These are phyloP conservation scores for Sesamia inferens DNA, from an alignment of 2,888 invertebrate genomes.

Conservation along the genomic window DNA sequence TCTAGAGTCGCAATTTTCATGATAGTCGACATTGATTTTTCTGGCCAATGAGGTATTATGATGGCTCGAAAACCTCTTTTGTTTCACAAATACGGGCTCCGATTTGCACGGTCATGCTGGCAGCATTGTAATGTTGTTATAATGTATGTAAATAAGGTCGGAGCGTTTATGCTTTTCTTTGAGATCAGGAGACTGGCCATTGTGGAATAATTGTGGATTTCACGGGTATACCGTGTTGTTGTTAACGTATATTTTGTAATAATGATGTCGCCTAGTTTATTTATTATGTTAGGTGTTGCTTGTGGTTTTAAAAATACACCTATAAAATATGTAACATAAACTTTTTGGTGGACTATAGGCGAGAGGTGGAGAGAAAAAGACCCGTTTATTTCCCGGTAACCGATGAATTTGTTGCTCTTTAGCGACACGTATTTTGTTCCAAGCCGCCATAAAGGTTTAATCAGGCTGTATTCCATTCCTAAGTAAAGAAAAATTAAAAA, in stretches of 20 bases:
- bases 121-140: constrained; percentile 38
- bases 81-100: constrained; percentile 16
- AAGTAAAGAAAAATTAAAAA: too few relatives aligned
- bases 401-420: too few relatives aligned
- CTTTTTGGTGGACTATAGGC: too few relatives aligned
- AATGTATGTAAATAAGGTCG: constrained; percentile 74
- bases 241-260: constrained; percentile 12
- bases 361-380: too few relatives aligned
- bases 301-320: neutral
- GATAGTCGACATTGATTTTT: neutral
- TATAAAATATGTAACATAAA: too few relatives aligned
- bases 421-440: too few relatives aligned
- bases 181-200: constrained; percentile 55
- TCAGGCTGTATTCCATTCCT: too few relatives aligned
- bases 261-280: constrained; percentile 9
- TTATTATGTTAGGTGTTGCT: neutral
- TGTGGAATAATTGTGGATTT: constrained; percentile 65
- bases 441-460: too few relatives aligned
- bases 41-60: neutral
- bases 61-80: constrained; percentile 22
- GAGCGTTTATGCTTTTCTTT: constrained; percentile 59
- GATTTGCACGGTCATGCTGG: constrained; percentile 41
- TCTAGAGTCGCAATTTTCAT: neutral
- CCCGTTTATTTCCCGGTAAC: too few relatives aligned
- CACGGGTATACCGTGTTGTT: constrained; percentile 46